Base-by-base conservation (phyloP, 2,888 invertebrate genomes). In the Drosophila affinis region DNA sequence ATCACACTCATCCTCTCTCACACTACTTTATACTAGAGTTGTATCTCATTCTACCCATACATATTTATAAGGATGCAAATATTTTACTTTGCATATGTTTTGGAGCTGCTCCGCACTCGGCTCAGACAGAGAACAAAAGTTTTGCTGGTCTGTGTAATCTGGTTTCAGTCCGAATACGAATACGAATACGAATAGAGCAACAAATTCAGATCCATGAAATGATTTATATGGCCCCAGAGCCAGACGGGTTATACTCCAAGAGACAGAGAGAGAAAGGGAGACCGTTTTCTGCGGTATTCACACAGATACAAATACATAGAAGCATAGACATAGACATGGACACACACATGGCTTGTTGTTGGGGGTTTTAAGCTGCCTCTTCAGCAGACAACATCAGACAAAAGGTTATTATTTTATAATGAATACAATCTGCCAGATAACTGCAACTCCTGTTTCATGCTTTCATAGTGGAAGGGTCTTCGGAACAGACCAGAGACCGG, bases 21-120 rank as follows among this genome's bases (percentile, higher is more conserved):
- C n/a, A n/a, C n/a, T n/a, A n/a, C n/a, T n/a, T n/a, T n/a, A n/a
- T 49, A 21, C 44, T 21, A 45, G 24, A 14, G n/a, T 7, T 1
- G n/a, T 29, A n/a, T 68, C 62, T 45, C 24, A 24, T 77, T 76
- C 68, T 69, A 75, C 82, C 81, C 86, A 89, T 90, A 87, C 90
- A 91, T 90, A 91, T 90, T 90, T 90, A 91, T 90, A 91, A 90
- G 87, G 84, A 90, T 91, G 91, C 90, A 91, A 91, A 91, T 90
- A 91, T 90, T 89, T 90, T 82, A 90, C 90, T 91, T 90, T 89
- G 90, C 90, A 90, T 91, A 90, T 90, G 90, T 88, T 90, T 39
- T 39, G 14, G 39, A 14, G 39, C 27, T 46, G 45, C 68, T 48
- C 32, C 21, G 21, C 34, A 44, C 70, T 32, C 51, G 54, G 57